Percentiles rank a stretch among this genome's conserved stretches.
Evolutionary conservation across 2,113 vertebrate genomes (phyloP).

Genomic region (Craseonycteris thonglongyai): DNA sequence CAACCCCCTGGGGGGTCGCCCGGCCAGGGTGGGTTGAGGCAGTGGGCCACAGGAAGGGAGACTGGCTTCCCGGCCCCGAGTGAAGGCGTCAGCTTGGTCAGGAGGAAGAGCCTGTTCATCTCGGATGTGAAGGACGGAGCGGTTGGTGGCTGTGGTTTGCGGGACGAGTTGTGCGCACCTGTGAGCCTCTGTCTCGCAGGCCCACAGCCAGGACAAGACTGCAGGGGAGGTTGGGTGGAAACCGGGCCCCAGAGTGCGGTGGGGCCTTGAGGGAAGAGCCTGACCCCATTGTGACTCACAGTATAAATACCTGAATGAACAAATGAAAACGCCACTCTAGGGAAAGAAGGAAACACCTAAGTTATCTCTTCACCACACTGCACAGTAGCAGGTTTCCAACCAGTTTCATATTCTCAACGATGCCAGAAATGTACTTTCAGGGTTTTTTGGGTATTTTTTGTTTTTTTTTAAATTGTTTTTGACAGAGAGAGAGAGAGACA

Average conservation of each 20-base stretch:
- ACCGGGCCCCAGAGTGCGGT: rapidly evolving
- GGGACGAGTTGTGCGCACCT: not conserved
- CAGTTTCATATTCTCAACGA: not conserved
- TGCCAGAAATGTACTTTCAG: not conserved
- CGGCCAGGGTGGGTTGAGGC: rapidly evolving
- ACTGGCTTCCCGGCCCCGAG: not conserved
- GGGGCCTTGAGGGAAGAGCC: not conserved
- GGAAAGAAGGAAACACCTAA: not conserved
- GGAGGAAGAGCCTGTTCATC: not conserved
- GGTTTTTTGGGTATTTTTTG: too few species aligned
- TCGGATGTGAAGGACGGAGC: not conserved
- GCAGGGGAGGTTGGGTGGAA: rapidly evolving
- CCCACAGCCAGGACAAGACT: not conserved
- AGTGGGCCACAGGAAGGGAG: not conserved
- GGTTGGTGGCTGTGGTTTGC: not conserved
- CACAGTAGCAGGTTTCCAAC: not conserved
- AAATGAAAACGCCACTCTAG: not conserved
- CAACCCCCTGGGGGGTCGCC: rapidly evolving
- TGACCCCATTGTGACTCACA: not conserved
- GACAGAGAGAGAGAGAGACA: too few species aligned
- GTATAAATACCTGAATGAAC: not conserved
- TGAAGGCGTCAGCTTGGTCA: not conserved
- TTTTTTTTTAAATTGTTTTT: too few species aligned
- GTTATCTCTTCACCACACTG: not conserved
- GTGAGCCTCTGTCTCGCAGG: not conserved